phyloP scores from a whole-genome alignment of 2,113 vertebrate genomes.

The Tupaia chinensis region DNA sequence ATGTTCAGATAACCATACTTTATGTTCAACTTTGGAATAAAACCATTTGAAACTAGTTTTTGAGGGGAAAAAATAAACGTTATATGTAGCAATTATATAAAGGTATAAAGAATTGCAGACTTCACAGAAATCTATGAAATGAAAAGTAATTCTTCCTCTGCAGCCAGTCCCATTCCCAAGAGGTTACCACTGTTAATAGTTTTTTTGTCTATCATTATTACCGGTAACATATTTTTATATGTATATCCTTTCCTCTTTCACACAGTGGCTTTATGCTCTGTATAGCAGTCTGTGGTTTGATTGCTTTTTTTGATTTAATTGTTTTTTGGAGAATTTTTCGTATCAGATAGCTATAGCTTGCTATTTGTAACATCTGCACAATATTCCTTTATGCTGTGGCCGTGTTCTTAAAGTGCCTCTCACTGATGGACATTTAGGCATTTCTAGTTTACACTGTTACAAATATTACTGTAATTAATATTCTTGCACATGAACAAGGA shows the following conservation, averaged over 20 bases:
- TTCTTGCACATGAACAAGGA: neutral
- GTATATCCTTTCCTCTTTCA: accelerated
- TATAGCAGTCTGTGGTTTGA: neutral
- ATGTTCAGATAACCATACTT: neutral
- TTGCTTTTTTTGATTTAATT: constrained; percentile 7
- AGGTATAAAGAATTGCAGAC: constrained; percentile 15
- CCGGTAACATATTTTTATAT: neutral
- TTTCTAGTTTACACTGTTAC: neutral
- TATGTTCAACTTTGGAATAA: neutral
- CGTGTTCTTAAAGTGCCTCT: neutral
- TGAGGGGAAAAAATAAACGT: neutral
- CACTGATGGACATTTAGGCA: neutral
- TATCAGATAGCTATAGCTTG: neutral
- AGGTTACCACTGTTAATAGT: neutral
- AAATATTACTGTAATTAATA: neutral
- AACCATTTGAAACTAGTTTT: neutral
- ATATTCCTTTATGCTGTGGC: neutral
- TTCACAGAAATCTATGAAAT: neutral
- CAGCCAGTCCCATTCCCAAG: neutral
- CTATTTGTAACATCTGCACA: neutral
- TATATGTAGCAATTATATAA: neutral
- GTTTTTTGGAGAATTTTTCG: neutral
- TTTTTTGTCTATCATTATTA: neutral
- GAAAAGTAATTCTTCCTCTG: neutral
- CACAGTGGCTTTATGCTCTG: neutral